A percentile compares a stretch with the other conserved stretches of the same genome.
phyloP scores from a whole-genome alignment of 2,888 invertebrate species.

The Ichneumoninae sp. region DNA sequence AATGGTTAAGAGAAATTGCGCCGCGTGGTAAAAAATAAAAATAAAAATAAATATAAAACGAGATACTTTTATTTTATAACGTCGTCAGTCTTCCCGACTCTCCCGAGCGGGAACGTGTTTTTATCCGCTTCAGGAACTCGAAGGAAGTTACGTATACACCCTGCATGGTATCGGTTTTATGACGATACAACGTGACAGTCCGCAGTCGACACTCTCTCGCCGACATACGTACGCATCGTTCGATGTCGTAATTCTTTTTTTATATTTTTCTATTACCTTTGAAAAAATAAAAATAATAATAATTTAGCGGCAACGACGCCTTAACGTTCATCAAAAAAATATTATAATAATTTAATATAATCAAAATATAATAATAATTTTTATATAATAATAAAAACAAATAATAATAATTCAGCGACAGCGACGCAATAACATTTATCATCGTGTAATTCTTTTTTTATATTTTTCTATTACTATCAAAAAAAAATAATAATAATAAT shows the following conservation, averaged over 20 bases:
- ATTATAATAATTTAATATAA: too few species aligned
- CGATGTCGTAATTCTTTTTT: constrained; percentile 30
- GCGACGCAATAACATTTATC: not conserved
- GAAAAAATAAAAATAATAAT: constrained; percentile 25
- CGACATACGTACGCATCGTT: not conserved
- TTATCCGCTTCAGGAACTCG: constrained; percentile 42
- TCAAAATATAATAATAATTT: too few species aligned
- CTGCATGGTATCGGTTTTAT: constrained; percentile 17
- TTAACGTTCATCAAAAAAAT: too few species aligned
- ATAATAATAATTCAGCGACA: constrained; percentile 10
- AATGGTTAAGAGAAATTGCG: not conserved
- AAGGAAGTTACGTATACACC: constrained; percentile 27
- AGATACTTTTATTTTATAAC: constrained; percentile 1
- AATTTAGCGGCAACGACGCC: too few species aligned
- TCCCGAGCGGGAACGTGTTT: constrained; percentile 40
- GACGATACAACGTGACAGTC: constrained; percentile 24
- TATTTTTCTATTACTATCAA: not conserved
- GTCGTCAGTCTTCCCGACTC: constrained; percentile 14
- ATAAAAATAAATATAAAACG: not conserved
- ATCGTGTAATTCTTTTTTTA: constrained; percentile 11
- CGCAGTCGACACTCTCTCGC: not conserved
- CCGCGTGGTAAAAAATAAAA: not conserved
- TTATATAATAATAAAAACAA: too few species aligned
- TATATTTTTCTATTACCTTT: not conserved
- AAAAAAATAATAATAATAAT: constrained; percentile 22